Evolutionary conservation across 2,888 invertebrate genomes (phyloP), one percentile per base, ranked within the genome.

Genomic region (Acrobasis consociella): DNA sequence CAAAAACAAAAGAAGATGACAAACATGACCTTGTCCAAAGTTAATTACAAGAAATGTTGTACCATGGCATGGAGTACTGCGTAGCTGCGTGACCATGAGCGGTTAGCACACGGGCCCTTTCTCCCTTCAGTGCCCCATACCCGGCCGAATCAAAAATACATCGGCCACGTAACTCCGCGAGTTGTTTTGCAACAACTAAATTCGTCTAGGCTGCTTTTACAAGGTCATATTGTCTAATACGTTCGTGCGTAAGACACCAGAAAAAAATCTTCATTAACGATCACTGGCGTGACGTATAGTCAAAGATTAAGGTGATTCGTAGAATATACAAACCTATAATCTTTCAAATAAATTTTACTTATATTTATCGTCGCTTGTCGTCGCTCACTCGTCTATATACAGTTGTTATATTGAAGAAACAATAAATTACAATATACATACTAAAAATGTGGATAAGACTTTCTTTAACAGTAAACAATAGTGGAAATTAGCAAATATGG

Each of bases 261-360:
- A 83, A 85, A 86, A 83, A 85, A 80, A 73, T 82, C 82, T 86
- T 87, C 85, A 86, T 88, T 87, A 89, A 83, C 82, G 79, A 83
- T 73, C 74, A 69, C 69, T 74, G 72, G 66, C 69, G 81, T 86
- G 85, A 87, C 86, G 86, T 77, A 72, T 65, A 49, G 67, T 52
- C 81, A 83, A 71, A 82, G 84, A 85, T 72, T 72, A 77, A 17
- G 22, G 3, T 22, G 38, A 13, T 10, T 16, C 49, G 22, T 37
- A 62, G 53, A 62, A 15, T 31, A 22, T 49, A 42, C 46, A 37
- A 42, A 46, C n/a, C n/a, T 46, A n/a, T 11, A n/a, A n/a, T n/a
- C n/a, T n/a, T n/a, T n/a, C n/a, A n/a, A n/a, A n/a, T n/a, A 31
- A 31, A 31, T 8, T 31, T 31, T 31, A 5, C n/a, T n/a, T n/a